phyloP scores from a whole-genome alignment of 2,888 invertebrate genomes.

The Dasypolia templi region DNA sequence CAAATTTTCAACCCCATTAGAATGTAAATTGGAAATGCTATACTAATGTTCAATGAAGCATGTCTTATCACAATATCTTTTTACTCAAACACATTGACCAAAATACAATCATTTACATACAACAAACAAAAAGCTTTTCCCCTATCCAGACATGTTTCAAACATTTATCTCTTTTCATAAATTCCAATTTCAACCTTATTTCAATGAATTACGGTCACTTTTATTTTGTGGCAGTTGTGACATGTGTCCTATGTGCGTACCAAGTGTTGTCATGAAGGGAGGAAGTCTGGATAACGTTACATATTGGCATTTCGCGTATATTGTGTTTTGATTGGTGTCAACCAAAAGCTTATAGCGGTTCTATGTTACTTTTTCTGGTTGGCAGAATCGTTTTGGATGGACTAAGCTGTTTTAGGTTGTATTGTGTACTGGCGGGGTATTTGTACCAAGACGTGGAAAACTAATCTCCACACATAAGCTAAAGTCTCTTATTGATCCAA shows the following conservation, averaged over 20 bases:
- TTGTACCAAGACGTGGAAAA: neutral
- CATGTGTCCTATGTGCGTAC: slow-evolving; percentile 21
- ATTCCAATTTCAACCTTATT: slow-evolving; percentile 12
- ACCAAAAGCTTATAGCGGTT: slow-evolving; percentile 61
- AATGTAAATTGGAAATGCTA: neutral
- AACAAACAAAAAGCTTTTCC: slow-evolving; percentile 41
- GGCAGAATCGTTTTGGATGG: too few relatives aligned
- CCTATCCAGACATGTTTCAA: neutral
- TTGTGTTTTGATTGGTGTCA: slow-evolving; percentile 70
- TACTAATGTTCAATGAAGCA: neutral
- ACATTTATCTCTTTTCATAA: neutral
- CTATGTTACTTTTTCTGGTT: neutral
- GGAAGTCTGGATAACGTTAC: slow-evolving; percentile 75
- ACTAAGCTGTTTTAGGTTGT: neutral
- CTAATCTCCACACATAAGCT: neutral
- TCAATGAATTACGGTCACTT: slow-evolving; percentile 4
- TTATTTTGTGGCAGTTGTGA: neutral
- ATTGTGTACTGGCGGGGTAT: neutral
- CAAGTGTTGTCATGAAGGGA: slow-evolving; percentile 69
- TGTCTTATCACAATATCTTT: slow-evolving; percentile 10
- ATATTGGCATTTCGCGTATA: slow-evolving; percentile 82
- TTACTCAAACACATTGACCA: slow-evolving; percentile 36
- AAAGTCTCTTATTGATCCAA: neutral
- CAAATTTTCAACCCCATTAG: neutral
- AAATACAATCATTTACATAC: slow-evolving; percentile 48